phyloP scores from a whole-genome alignment of 2,888 invertebrate genomes.

The Coremacera marginata region DNA sequence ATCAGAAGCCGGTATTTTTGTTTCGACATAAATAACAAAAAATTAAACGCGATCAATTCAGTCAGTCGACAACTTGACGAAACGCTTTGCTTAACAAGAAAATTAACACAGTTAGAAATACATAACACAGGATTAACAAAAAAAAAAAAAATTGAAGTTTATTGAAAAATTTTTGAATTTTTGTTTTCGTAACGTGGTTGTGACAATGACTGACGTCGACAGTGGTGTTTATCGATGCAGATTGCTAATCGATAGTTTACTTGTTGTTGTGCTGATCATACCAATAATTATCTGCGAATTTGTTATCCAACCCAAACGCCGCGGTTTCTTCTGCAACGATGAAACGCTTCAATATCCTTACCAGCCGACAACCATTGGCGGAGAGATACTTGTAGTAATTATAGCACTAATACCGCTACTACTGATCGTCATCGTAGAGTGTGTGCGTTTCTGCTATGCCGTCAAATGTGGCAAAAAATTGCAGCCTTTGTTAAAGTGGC shows the following conservation, averaged over 20 bases:
- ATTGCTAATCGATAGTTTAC: not conserved
- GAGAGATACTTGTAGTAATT: slow-evolving; percentile 41
- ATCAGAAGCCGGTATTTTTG: too few species aligned
- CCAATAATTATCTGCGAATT: slow-evolving; percentile 59
- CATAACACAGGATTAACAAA: not conserved
- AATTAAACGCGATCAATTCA: too few species aligned
- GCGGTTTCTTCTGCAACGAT: slow-evolving; percentile 59
- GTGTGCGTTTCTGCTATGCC: slow-evolving; percentile 34
- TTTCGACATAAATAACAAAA: too few species aligned
- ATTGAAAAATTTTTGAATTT: too few species aligned
- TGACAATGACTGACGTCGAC: too few species aligned
- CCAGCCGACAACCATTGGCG: slow-evolving; percentile 48
- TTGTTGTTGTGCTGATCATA: slow-evolving; percentile 40
- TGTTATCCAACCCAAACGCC: slow-evolving; percentile 49
- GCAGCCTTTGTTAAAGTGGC: slow-evolving; percentile 47
- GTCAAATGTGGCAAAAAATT: slow-evolving; percentile 42
- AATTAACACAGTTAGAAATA: not conserved
- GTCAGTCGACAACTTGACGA: too few species aligned
- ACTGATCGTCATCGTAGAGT: slow-evolving; percentile 47
- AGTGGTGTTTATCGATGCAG: too few species aligned
- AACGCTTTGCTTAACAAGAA: too few species aligned
- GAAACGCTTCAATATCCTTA: slow-evolving; percentile 57
- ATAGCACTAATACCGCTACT: slow-evolving; percentile 49
- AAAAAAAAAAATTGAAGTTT: too few species aligned
- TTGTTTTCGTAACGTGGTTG: too few species aligned